Conservation (phyloP, 2,113 vertebrate species). For the Alethe castanea region DNA sequence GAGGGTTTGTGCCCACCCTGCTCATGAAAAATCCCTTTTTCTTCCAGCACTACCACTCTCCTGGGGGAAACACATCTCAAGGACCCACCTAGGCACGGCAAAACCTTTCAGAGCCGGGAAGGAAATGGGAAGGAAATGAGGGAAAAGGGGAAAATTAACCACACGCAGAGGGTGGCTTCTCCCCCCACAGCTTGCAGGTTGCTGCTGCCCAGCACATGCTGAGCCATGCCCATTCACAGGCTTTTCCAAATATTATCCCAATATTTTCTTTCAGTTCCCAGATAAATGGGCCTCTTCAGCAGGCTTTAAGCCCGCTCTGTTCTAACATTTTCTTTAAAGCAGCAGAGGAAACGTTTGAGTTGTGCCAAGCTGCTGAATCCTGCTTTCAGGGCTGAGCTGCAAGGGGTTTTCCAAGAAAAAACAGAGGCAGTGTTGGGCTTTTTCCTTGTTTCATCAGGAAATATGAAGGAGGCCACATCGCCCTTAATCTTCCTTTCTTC, state of each 20-base stretch:
- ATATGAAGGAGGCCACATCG: background rate
- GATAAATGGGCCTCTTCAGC: conserved; percentile 48
- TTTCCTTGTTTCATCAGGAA: background rate
- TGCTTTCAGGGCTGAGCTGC: background rate
- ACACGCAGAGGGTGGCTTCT: background rate
- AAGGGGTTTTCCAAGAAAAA: background rate
- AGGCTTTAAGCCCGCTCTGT: conserved; percentile 8
- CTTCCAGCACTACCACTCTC: background rate
- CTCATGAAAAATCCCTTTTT: background rate
- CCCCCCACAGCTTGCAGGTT: background rate
- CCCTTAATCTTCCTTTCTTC: background rate
- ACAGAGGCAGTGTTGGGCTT: background rate
- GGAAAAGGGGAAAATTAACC: conserved; percentile 11
- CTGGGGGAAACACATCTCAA: background rate
- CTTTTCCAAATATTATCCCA: conserved; percentile 54
- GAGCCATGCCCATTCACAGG: background rate
- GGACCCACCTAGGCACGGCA: background rate
- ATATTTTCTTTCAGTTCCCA: conserved; percentile 36
- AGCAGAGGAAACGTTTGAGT: background rate
- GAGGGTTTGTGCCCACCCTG: background rate
- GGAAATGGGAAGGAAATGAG: conserved; percentile 49
- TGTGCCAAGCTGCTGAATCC: background rate
- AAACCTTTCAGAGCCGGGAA: background rate
- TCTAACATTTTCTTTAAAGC: conserved; percentile 9
- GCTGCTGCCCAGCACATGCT: background rate